Conservation (phyloP, 2,113 vertebrate genomes). For the Paramisgurnus dabryanus region DNA sequence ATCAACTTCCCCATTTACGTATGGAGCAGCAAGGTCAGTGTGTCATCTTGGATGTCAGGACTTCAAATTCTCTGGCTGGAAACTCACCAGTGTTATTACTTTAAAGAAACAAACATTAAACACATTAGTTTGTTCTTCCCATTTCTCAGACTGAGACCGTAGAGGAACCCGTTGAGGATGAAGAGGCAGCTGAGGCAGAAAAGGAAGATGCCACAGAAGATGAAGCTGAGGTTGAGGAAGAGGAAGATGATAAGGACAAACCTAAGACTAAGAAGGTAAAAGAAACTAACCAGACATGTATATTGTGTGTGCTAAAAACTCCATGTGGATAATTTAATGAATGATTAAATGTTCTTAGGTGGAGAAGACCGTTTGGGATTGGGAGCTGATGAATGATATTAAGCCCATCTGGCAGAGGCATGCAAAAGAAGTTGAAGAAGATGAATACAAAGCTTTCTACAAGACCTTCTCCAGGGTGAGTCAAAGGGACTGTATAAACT, state of each 20-base stretch:
- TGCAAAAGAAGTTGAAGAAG: constrained; percentile 94
- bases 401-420: constrained; percentile 98
- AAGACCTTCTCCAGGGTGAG: constrained; percentile 77
- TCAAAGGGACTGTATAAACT: neutral
- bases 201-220: constrained; percentile 92
- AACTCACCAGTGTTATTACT: neutral
- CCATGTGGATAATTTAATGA: neutral
- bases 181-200: constrained; percentile 81
- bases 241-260: constrained; percentile 92
- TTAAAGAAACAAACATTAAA: neutral
- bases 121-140: neutral
- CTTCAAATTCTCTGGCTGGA: neutral
- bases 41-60: neutral
- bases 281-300: neutral
- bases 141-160: constrained; percentile 89
- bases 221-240: constrained; percentile 93
- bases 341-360: constrained; percentile 74
- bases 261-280: constrained; percentile 94
- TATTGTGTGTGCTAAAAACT: too few species aligned
- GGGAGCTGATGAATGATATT: constrained; percentile 99
- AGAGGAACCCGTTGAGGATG: constrained; percentile 94
- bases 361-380: constrained; percentile 99
- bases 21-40: constrained; percentile 96
- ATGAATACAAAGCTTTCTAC: constrained; percentile 98
- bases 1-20: constrained; percentile 99